Conservation (phyloP, 2,888 invertebrate species). For the Allophyes oxyacanthae region DNA sequence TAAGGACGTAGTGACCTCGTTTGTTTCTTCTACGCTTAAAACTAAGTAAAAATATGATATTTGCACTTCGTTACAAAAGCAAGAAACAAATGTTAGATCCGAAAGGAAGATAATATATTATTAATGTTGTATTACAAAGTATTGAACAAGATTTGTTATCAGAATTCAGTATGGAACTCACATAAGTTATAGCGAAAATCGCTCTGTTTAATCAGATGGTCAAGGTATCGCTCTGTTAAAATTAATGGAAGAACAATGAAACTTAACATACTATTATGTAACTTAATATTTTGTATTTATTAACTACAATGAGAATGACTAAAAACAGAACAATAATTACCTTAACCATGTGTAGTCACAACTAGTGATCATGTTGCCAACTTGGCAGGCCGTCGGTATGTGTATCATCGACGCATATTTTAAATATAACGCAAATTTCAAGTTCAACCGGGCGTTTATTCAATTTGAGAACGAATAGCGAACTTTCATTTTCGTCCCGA, state of each 20-base stretch:
- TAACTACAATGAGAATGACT: conserved; percentile 68
- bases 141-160: conserved; percentile 50
- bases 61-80: conserved; percentile 49
- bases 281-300: conserved; percentile 69
- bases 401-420: conserved; percentile 56
- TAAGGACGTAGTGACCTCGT: conserved; percentile 28
- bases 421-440: conserved; percentile 55
- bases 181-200: conserved; percentile 62
- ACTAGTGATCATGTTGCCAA: conserved; percentile 64
- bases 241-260: conserved; percentile 82
- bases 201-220: conserved; percentile 51
- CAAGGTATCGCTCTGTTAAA: conserved; percentile 67
- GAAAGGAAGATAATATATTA: conserved; percentile 58
- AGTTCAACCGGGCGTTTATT: conserved; percentile 59
- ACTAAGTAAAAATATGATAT: conserved; percentile 39
- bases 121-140: conserved; percentile 71
- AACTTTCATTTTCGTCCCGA: conserved; percentile 56
- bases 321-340: conserved; percentile 69
- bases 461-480: conserved; percentile 33
- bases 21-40: conserved; percentile 26
- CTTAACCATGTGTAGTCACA: conserved; percentile 67
- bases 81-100: conserved; percentile 64
- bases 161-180: conserved; percentile 69
- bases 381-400: conserved; percentile 70
- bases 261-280: conserved; percentile 76